Conservation (phyloP, 2,113 vertebrate species). For the Lycaon pictus region DNA sequence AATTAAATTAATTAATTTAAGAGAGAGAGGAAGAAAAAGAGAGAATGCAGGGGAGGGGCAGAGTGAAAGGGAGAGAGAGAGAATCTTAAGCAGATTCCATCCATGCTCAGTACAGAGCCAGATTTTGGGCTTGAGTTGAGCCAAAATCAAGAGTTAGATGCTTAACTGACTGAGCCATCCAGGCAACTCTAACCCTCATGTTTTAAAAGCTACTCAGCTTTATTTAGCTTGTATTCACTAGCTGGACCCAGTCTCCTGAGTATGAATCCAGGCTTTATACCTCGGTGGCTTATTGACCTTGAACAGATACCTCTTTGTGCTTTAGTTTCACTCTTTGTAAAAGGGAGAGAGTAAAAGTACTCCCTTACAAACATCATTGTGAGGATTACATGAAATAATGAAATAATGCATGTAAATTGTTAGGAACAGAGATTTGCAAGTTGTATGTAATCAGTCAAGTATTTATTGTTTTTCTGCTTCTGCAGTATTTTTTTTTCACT, state of each 20-base stretch:
- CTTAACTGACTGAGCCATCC: neutral
- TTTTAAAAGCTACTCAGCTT: neutral
- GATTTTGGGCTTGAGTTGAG: neutral
- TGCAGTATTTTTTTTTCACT: neutral
- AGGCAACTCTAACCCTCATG: neutral
- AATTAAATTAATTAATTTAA: too few relatives aligned
- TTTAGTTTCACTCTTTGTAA: neutral
- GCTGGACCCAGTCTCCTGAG: neutral
- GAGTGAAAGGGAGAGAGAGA: neutral
- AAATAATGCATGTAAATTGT: neutral
- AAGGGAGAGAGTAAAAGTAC: neutral
- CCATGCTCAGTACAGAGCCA: neutral
- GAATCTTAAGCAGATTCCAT: neutral
- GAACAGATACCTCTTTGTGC: neutral
- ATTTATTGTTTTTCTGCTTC: neutral
- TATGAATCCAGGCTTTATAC: neutral
- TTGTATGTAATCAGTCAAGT: neutral
- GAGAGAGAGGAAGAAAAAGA: too few relatives aligned
- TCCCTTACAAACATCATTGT: neutral
- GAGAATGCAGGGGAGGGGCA: too few relatives aligned
- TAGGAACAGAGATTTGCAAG: neutral
- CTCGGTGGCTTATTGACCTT: neutral
- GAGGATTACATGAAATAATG: neutral
- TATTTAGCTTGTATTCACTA: neutral
- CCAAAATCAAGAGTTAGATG: neutral